Evolutionary conservation across 2,113 vertebrate species (phyloP).

Genomic region (Corydoras maculifer): DNA sequence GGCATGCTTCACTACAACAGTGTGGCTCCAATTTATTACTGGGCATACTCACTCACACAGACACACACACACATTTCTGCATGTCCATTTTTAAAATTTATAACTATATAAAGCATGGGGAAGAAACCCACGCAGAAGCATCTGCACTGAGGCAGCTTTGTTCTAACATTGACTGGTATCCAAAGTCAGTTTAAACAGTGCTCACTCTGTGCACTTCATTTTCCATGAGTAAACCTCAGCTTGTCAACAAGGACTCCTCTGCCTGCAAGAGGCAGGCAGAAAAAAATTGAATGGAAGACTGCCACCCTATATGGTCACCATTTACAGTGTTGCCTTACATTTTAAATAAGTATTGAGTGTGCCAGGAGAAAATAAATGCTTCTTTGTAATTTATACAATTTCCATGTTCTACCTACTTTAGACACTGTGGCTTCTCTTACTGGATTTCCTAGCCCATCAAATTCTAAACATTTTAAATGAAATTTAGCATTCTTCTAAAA

Average conservation of each 20-base stretch:
- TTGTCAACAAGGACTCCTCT: constrained; percentile 74
- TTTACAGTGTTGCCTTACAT: constrained; percentile 62
- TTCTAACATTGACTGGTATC: constrained; percentile 68
- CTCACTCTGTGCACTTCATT: constrained; percentile 70
- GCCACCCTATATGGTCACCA: constrained; percentile 57
- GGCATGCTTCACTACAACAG: too few relatives aligned
- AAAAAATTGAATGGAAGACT: constrained; percentile 47
- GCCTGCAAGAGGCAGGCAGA: constrained; percentile 53
- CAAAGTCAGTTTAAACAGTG: constrained; percentile 74
- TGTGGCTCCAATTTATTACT: background rate
- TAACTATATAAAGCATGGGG: constrained; percentile 65
- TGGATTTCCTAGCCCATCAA: constrained; percentile 37
- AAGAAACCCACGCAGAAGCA: constrained; percentile 55
- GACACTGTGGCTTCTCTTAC: background rate
- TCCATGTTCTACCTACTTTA: too few relatives aligned
- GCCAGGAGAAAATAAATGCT: constrained; percentile 57
- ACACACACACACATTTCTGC: constrained; percentile 2
- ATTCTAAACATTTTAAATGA: constrained; percentile 48
- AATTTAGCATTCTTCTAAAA: constrained; percentile 40
- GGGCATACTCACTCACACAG: too few relatives aligned
- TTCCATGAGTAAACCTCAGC: constrained; percentile 76
- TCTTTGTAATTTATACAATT: constrained; percentile 6
- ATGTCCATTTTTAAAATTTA: constrained; percentile 41
- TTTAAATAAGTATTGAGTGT: constrained; percentile 57
- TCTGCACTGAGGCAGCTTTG: constrained; percentile 73